Evolutionary conservation across 2,888 invertebrate genomes (phyloP), one percentile per base, ranked within the genome.

Genomic region (Leptinotarsa rubiginosa): DNA sequence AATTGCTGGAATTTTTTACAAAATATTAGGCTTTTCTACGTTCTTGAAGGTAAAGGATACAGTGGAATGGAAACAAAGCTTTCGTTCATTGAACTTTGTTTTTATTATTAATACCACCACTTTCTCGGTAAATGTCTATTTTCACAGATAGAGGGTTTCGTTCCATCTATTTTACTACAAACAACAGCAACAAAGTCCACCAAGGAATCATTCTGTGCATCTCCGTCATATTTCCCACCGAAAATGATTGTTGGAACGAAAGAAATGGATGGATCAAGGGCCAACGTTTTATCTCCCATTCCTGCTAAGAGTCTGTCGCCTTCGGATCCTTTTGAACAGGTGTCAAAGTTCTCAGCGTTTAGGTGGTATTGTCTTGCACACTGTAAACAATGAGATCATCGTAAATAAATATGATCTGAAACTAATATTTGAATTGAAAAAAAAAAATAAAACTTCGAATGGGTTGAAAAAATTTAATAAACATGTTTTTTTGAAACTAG

Each of bases 231-330:
- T 47, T 69, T 85, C 65, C 85, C 87, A 69, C 89, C 86, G 73
- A 88, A 85, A 1, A 86, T 80, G 50, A 89, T 84, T 0, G 89
- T 87, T 5, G 90, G 90, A 0, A 89, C 87, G 75, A 87, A 88
- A 16, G 80, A 69, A 18, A 89, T 65, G 20, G 25, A 65, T 13
- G 89, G 80, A 1, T 75, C 74, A 2, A 87, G 84, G 1, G 80
- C 47, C 47, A 87, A 75, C 0, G 81, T 81, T 65, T 72, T 74
- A 16, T 78, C 72, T 22, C 80, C 80, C 20, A 78, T 69, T n/a
- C 13, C 52, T 12, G 77, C 77, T 12, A 79, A 47, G 16, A 79
- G 70, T 41, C 65, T 31, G 22, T 78, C 75, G 13, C 75, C 80
- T 75, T 76, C 72, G 15, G 18, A 20, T n/a, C 62, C 56, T 5